A percentile compares a stretch with the other conserved stretches of the same genome.
phyloP scores from a whole-genome alignment of 2,888 invertebrate species.

The Apamea epomidion region DNA sequence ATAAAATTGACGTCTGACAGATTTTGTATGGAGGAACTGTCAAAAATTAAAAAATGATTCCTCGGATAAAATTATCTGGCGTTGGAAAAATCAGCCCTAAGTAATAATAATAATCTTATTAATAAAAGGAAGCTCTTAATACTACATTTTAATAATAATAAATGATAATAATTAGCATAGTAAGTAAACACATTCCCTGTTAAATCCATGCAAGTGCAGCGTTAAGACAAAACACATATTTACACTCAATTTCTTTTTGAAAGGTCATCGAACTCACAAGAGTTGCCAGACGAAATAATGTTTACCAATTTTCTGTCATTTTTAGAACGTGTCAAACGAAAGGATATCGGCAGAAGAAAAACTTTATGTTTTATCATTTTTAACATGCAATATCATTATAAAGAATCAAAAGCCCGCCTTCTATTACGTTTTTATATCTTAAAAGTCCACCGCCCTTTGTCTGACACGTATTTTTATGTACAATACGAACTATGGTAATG shows the following conservation, averaged over 20 bases:
- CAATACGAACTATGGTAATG: slow-evolving; percentile 20
- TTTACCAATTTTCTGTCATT: slow-evolving; percentile 19
- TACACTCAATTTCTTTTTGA: slow-evolving; percentile 54
- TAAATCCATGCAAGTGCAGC: slow-evolving; percentile 87
- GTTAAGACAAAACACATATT: slow-evolving; percentile 75
- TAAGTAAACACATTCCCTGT: slow-evolving; percentile 85
- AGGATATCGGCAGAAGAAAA: background rate
- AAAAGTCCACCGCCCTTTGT: slow-evolving; percentile 6
- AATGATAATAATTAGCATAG: slow-evolving; percentile 47
- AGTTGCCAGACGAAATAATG: slow-evolving; percentile 32
- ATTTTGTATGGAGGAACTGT: no score
- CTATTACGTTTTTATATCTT: background rate
- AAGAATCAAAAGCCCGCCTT: no score
- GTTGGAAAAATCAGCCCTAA: background rate
- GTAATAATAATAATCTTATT: background rate
- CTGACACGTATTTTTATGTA: background rate
- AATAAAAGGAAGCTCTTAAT: slow-evolving; percentile 28
- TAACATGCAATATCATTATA: slow-evolving; percentile 7
- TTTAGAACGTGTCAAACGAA: slow-evolving; percentile 8
- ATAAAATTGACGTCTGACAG: no score
- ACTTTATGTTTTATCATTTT: background rate
- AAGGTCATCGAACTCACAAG: slow-evolving; percentile 9
- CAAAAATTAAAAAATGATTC: no score
- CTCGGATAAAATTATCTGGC: no score
- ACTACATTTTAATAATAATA: slow-evolving; percentile 18